Evolutionary conservation across 2,797 vertebrate genomes (phyloP).

Genomic region (Cynodonichthys magdalenae): DNA sequence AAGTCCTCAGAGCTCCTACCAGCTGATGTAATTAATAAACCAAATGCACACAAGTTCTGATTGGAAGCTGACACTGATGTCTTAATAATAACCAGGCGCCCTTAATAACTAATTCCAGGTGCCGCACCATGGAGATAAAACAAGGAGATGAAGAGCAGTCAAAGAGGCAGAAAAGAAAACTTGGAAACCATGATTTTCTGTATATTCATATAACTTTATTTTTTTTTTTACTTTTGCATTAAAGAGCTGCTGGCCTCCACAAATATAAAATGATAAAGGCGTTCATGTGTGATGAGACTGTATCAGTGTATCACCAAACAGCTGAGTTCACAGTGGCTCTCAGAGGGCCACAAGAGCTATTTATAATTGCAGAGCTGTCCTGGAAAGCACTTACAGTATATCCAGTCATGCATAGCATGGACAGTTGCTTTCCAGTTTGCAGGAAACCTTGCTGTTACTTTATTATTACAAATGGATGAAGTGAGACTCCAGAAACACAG

Average conservation of each 20-base stretch:
- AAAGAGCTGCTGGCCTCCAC: conserved; percentile 16
- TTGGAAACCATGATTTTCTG: conserved; percentile 22
- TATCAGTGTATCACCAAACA: conserved; percentile 33
- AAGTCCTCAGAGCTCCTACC: conserved; percentile 71
- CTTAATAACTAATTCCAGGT: conserved; percentile 41
- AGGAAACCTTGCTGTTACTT: conserved; percentile 59
- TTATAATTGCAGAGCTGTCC: conserved; percentile 64
- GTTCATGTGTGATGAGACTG: conserved; percentile 36
- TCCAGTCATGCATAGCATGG: conserved; percentile 63
- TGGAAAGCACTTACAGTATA: conserved; percentile 72
- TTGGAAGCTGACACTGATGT: conserved; percentile 63
- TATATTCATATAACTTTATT: conserved; percentile 23
- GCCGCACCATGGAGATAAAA: conserved; percentile 17
- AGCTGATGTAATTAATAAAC: conserved; percentile 77
- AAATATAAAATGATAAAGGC: conserved; percentile 33
- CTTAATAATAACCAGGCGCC: conserved; percentile 60
- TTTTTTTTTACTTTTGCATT: too few relatives aligned
- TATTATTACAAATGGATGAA: conserved; percentile 77
- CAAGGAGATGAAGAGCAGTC: conserved; percentile 8
- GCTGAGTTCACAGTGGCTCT: conserved; percentile 48
- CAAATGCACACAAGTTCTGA: conserved; percentile 71
- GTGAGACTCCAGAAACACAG: conserved; percentile 57
- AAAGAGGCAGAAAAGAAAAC: conserved; percentile 16
- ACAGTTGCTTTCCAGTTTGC: conserved; percentile 64
- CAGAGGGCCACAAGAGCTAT: conserved; percentile 51